Conservation (phyloP, 2,113 vertebrate species). For the Dipodomys stephensi region DNA sequence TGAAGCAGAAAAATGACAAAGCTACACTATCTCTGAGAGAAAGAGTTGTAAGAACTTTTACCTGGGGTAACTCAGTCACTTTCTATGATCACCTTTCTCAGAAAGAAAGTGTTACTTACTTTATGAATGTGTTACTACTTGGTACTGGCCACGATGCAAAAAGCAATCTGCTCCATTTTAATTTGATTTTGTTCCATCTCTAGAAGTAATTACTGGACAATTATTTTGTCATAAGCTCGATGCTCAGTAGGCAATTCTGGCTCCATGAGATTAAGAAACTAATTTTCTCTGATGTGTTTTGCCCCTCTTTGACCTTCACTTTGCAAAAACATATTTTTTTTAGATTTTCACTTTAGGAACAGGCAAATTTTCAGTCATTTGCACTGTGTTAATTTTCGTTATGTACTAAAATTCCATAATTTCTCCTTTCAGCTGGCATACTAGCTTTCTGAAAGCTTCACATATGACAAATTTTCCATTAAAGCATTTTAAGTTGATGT, state of each 20-base stretch:
- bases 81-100: slow-evolving; percentile 5
- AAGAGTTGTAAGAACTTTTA: neutral
- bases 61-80: neutral
- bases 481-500: neutral
- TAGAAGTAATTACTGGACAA: slow-evolving; percentile 73
- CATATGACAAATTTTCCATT: neutral
- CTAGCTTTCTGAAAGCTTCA: neutral
- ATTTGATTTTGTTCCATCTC: slow-evolving; percentile 73
- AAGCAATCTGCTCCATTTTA: slow-evolving; percentile 69
- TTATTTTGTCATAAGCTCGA: slow-evolving; percentile 77
- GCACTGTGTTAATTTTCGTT: slow-evolving; percentile 37
- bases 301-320: slow-evolving; percentile 65
- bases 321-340: slow-evolving; percentile 65
- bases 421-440: neutral
- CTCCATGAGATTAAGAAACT: slow-evolving; percentile 73
- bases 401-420: neutral
- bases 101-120: slow-evolving; percentile 44
- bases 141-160: slow-evolving; percentile 59
- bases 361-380: neutral
- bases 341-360: slow-evolving; percentile 36
- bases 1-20: neutral
- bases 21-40: neutral
- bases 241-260: slow-evolving; percentile 63
- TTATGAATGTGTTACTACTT: slow-evolving; percentile 47
- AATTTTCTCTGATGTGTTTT: slow-evolving; percentile 63